phyloP scores from a whole-genome alignment of 1,140 invertebrate species.

The Panonychus citri region DNA sequence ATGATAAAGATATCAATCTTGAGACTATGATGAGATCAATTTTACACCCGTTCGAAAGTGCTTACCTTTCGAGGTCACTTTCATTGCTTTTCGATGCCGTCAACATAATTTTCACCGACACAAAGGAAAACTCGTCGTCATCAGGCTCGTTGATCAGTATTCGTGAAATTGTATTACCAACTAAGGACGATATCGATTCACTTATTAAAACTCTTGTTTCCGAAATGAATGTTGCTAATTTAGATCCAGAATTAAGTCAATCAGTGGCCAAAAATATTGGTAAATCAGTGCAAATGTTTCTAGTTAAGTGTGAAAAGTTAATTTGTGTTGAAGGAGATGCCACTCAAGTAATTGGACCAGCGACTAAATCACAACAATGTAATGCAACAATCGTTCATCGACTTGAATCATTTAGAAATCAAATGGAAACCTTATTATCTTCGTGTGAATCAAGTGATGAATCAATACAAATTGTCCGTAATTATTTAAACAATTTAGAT shows the following conservation, averaged over 20 bases:
- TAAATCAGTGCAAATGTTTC: conserved; percentile 52
- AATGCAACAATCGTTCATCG: conserved; percentile 51
- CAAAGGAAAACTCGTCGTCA: conserved; percentile 19
- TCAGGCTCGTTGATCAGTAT: no score
- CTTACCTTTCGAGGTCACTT: conserved; percentile 58
- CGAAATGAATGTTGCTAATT: conserved; percentile 46
- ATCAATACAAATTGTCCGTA: neutral
- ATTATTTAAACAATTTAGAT: conserved; percentile 3
- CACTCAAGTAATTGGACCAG: conserved; percentile 43
- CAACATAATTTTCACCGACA: conserved; percentile 48
- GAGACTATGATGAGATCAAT: conserved; percentile 24
- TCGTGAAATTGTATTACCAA: conserved; percentile 1
- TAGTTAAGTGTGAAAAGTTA: conserved; percentile 51
- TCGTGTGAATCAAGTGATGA: neutral
- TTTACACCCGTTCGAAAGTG: conserved; percentile 50
- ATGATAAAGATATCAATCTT: conserved; percentile 19
- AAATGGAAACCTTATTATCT: conserved; percentile 24
- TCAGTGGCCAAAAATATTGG: conserved; percentile 47
- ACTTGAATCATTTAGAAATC: conserved; percentile 47
- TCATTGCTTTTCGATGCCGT: conserved; percentile 59
- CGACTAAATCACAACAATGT: conserved; percentile 26
- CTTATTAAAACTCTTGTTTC: conserved; percentile 24
- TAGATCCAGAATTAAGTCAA: conserved; percentile 41
- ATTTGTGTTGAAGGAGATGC: conserved; percentile 44
- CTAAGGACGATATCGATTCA: conserved; percentile 7